phyloP scores from a whole-genome alignment of 2,888 invertebrate genomes.

The Agriopis marginaria region DNA sequence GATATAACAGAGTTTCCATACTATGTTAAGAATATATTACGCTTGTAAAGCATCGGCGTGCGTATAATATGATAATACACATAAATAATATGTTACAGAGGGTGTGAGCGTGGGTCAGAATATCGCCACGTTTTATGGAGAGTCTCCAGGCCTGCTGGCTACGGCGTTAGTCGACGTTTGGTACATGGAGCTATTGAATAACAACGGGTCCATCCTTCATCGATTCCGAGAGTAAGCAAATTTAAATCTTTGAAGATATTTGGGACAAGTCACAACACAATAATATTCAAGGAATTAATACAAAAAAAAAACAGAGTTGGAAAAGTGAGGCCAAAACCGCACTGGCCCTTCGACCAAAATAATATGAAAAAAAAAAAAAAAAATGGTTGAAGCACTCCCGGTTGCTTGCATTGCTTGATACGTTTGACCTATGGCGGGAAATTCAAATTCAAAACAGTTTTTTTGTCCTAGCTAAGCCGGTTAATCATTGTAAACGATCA shows the following conservation, averaged over 20 bases:
- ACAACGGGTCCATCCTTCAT: constrained; percentile 62
- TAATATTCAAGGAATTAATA: background rate
- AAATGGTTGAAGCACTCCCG: no score
- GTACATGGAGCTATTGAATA: constrained; percentile 76
- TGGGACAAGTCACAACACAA: background rate
- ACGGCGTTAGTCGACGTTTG: constrained; percentile 73
- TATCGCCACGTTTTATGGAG: constrained; percentile 75
- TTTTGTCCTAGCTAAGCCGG: no score
- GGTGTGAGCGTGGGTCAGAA: constrained; percentile 68
- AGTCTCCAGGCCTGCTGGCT: constrained; percentile 70
- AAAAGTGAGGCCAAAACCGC: no score
- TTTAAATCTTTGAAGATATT: background rate
- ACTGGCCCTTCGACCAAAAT: no score
- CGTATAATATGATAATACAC: constrained; percentile 1
- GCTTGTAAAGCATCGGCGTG: background rate
- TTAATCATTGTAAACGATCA: no score
- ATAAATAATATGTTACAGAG: constrained; percentile 49
- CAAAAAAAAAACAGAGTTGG: no score
- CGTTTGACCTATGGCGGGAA: no score
- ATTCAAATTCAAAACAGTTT: no score
- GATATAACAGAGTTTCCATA: background rate
- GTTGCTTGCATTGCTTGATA: no score
- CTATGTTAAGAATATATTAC: background rate
- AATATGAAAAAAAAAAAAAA: no score
- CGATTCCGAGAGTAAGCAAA: constrained; percentile 65